phyloP scores from a whole-genome alignment of 2,113 vertebrate genomes.

The Sapajus apella region DNA sequence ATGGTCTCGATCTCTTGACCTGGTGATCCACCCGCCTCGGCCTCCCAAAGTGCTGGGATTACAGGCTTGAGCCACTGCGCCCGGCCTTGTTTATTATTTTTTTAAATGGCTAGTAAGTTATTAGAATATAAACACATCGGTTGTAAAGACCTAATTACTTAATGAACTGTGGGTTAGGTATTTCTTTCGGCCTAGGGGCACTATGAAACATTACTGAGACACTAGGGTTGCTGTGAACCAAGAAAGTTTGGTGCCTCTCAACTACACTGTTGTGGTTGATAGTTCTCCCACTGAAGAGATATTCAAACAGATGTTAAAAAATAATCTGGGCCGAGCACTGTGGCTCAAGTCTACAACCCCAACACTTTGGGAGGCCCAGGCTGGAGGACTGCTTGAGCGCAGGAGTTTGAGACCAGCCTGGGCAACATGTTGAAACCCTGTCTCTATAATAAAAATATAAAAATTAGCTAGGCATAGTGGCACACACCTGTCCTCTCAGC shows the following conservation, averaged over 20 bases:
- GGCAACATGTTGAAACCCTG: too few relatives aligned
- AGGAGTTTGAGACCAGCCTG: too few relatives aligned
- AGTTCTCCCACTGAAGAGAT: neutral
- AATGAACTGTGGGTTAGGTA: neutral
- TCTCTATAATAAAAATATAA: too few relatives aligned
- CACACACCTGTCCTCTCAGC: too few relatives aligned
- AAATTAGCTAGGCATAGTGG: too few relatives aligned
- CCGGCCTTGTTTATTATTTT: neutral
- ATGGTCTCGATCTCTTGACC: too few relatives aligned
- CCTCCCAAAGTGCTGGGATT: too few relatives aligned
- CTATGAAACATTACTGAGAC: neutral
- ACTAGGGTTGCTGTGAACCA: neutral
- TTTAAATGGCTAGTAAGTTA: neutral
- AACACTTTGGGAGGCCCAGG: too few relatives aligned
- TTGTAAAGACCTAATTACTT: neutral
- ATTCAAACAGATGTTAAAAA: constrained; percentile 20
- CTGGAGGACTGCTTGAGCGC: too few relatives aligned
- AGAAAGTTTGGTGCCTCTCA: neutral
- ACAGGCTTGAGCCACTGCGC: too few relatives aligned
- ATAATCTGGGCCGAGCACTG: neutral
- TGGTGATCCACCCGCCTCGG: too few relatives aligned
- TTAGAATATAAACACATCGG: neutral
- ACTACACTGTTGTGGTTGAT: neutral
- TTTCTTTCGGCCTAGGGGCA: neutral
- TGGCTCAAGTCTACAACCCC: neutral